Percentiles rank a stretch among this genome's conserved stretches.
Evolutionary conservation across 2,797 vertebrate genomes (phyloP).

Genomic region (Sphenopsis melanotis): DNA sequence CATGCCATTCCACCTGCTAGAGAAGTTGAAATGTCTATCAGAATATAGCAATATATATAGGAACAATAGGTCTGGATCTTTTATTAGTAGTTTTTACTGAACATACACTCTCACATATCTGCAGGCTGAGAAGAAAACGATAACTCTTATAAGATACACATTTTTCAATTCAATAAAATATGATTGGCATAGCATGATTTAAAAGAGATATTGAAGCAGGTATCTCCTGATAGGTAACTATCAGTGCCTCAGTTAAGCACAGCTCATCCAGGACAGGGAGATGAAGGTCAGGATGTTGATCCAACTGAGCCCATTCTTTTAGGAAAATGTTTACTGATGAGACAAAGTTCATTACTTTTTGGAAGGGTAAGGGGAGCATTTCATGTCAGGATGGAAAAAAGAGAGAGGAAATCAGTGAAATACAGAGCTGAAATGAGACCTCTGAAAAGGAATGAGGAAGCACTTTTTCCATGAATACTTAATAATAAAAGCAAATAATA

Average conservation of each 20-base stretch:
- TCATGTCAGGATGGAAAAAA: neutral
- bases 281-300: neutral
- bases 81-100: neutral
- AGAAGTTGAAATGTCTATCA: neutral
- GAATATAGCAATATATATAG: neutral
- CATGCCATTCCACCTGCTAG: neutral
- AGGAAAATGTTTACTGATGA: neutral
- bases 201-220: neutral
- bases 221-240: neutral
- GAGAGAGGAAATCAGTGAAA: neutral
- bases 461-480: neutral
- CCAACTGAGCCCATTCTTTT: neutral
- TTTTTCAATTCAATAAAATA: constrained; percentile 14
- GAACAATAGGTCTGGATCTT: neutral
- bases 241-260: neutral
- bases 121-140: neutral
- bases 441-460: neutral
- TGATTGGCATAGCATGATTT: neutral
- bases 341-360: neutral
- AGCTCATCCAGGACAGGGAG: neutral
- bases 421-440: neutral
- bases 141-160: neutral
- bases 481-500: neutral
- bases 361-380: neutral
- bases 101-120: neutral